phyloP scores from a whole-genome alignment of 2,888 invertebrate genomes.

The Aspidiotus rigidus region DNA sequence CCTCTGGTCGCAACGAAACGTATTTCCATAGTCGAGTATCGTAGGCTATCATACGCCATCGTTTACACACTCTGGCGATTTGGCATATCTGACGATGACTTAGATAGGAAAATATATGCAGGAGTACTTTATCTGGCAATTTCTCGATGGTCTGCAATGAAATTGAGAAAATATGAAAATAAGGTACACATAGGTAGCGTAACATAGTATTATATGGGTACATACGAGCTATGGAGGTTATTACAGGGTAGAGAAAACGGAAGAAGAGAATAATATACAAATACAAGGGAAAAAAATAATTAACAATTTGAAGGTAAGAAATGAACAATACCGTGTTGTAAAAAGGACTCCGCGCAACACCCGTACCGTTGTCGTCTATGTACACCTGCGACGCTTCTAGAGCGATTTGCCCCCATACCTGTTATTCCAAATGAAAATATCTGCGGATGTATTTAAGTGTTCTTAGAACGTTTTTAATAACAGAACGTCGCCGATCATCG shows the following conservation, averaged over 20 bases:
- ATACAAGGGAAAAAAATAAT: background rate
- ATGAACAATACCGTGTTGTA: constrained; percentile 64
- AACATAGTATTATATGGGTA: no score
- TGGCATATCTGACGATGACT: constrained; percentile 88
- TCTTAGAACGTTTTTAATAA: background rate
- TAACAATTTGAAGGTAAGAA: background rate
- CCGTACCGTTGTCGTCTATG: constrained; percentile 54
- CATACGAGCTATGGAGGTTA: no score
- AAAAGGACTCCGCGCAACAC: constrained; percentile 68
- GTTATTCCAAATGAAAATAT: constrained; percentile 26
- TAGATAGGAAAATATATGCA: constrained; percentile 89
- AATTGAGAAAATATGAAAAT: background rate
- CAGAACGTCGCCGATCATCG: background rate
- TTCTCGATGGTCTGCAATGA: constrained; percentile 77
- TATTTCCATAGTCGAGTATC: constrained; percentile 91
- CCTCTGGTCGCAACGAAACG: constrained; percentile 91
- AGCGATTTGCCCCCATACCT: constrained; percentile 83
- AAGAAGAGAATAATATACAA: background rate
- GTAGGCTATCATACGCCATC: constrained; percentile 93
- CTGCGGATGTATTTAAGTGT: constrained; percentile 17
- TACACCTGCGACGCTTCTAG: constrained; percentile 79
- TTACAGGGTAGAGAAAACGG: background rate
- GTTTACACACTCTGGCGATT: constrained; percentile 86
- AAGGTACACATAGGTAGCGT: no score
- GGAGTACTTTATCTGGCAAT: constrained; percentile 90